These are phyloP conservation scores for Microtus oregoni DNA, from an alignment of 2,113 vertebrate genomes.

Conservation along the genomic window DNA sequence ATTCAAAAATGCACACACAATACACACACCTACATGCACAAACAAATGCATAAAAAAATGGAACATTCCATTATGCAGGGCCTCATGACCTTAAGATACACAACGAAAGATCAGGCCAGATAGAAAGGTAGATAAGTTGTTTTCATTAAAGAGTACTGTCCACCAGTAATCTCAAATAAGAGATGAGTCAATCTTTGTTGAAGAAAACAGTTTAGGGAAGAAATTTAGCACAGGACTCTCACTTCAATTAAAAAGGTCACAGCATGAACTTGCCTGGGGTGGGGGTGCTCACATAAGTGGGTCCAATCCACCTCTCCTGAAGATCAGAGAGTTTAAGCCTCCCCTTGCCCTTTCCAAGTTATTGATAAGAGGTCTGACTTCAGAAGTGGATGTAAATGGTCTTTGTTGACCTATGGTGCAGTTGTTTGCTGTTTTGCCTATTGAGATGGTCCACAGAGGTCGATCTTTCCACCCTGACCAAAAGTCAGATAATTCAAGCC, in stretches of 20 bases:
- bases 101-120: background rate
- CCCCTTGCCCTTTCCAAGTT: too few species aligned
- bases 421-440: too few species aligned
- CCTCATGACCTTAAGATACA: background rate
- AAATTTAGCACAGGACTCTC: background rate
- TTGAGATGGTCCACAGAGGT: too few species aligned
- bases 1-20: background rate
- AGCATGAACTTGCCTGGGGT: background rate
- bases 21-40: background rate
- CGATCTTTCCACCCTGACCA: too few species aligned
- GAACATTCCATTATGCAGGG: background rate
- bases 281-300: too few species aligned
- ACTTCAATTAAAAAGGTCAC: background rate
- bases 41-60: background rate
- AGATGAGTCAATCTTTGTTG: background rate
- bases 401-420: too few species aligned
- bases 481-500: too few species aligned
- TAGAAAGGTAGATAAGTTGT: background rate
- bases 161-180: background rate
- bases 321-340: too few species aligned
- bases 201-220: background rate
- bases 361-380: too few species aligned
- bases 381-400: too few species aligned
- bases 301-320: too few species aligned
- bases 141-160: background rate